Evolutionary conservation across 2,888 invertebrate genomes (phyloP).

Genomic region (Clusia tigrina): DNA sequence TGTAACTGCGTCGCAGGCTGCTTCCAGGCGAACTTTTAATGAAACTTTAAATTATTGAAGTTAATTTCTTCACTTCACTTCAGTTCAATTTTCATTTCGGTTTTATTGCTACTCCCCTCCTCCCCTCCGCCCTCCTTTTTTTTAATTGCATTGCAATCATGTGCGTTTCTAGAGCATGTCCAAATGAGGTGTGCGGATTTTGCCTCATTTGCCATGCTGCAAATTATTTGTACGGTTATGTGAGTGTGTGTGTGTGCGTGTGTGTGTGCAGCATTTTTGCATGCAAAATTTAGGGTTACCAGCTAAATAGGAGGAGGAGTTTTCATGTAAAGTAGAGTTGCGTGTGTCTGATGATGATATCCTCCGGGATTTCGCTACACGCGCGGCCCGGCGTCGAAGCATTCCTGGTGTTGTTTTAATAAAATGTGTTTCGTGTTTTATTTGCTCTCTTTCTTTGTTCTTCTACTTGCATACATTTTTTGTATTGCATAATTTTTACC

Average conservation of each 20-base stretch:
- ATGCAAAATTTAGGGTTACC: conserved; percentile 7
- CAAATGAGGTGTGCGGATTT: too few relatives aligned
- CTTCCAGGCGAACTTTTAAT: conserved; percentile 17
- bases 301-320: neutral
- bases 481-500: conserved; percentile 1
- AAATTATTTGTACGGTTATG: neutral
- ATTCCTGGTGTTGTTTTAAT: conserved; percentile 15
- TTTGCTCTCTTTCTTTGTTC: neutral
- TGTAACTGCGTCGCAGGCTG: neutral
- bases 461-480: neutral
- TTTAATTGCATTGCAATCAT: conserved; percentile 18
- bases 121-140: conserved; percentile 23
- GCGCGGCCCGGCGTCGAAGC: neutral
- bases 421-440: neutral
- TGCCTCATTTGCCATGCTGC: too few relatives aligned
- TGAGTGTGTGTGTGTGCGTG: neutral
- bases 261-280: neutral
- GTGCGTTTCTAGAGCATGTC: conserved; percentile 28
- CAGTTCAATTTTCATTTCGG: conserved; percentile 3
- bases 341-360: neutral
- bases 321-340: neutral
- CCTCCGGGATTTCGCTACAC: neutral
- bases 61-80: conserved; percentile 22
- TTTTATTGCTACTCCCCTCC: conserved; percentile 17
- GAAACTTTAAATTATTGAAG: conserved; percentile 25